A percentile compares a stretch with the other conserved stretches of the same genome.
These are phyloP conservation scores for Acropternis orthonyx DNA, from an alignment of 2,797 vertebrate genomes.

Conservation along the genomic window DNA sequence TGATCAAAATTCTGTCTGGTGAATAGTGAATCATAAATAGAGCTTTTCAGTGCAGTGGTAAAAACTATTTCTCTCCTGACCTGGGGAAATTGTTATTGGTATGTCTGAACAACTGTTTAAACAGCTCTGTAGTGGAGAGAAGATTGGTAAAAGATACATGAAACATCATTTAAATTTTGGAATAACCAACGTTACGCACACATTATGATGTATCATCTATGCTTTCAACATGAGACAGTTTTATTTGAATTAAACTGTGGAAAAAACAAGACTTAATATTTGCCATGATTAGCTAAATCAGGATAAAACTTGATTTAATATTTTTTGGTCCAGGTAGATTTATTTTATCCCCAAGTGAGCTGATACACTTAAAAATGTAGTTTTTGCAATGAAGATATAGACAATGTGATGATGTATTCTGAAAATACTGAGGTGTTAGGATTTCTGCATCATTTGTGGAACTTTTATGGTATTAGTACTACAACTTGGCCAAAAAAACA, in stretches of 20 bases:
- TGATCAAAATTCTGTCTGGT: neutral
- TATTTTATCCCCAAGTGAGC: neutral
- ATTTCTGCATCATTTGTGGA: neutral
- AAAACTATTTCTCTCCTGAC: neutral
- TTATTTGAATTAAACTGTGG: neutral
- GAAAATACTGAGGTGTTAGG: neutral
- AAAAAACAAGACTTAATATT: neutral
- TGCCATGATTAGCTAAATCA: neutral
- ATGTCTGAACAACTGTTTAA: neutral
- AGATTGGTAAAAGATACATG: neutral
- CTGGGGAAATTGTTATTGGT: neutral
- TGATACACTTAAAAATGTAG: neutral
- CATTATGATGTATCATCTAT: neutral
- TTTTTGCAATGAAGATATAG: neutral
- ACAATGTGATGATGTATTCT: neutral
- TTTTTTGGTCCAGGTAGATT: neutral
- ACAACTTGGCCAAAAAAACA: neutral
- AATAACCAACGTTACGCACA: neutral
- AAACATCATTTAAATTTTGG: neutral
- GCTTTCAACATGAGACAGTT: neutral
- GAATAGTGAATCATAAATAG: neutral
- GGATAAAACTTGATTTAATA: neutral
- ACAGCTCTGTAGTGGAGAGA: neutral
- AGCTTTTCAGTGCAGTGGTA: neutral
- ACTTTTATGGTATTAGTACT: neutral